These are phyloP conservation scores for Odontocolon sp. DNA, from an alignment of 2,888 invertebrate species.

Conservation along the genomic window DNA sequence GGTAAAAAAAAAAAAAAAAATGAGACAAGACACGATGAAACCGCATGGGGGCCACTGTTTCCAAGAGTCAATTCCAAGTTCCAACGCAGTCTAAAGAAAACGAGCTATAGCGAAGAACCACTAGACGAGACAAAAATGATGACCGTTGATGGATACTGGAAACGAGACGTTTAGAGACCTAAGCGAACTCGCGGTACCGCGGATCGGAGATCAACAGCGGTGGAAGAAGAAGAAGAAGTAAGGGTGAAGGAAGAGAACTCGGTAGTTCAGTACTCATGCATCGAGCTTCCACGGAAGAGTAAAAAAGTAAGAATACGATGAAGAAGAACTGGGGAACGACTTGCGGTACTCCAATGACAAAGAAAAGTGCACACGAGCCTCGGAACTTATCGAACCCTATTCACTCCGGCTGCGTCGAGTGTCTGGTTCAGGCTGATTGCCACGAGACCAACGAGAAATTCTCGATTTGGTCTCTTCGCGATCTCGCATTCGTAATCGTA, in stretches of 20 bases:
- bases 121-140: slow-evolving; percentile 54
- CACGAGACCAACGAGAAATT: slow-evolving; percentile 34
- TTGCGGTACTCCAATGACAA: slow-evolving; percentile 45
- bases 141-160: slow-evolving; percentile 54
- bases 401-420: slow-evolving; percentile 25
- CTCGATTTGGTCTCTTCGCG: slow-evolving; percentile 50
- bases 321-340: slow-evolving; percentile 42
- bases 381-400: slow-evolving; percentile 25
- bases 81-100: slow-evolving; percentile 47
- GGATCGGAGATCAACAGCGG: slow-evolving; percentile 20
- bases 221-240: slow-evolving; percentile 26
- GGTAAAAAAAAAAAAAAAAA: not conserved
- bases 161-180: slow-evolving; percentile 52
- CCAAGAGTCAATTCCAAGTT: slow-evolving; percentile 9
- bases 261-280: not conserved
- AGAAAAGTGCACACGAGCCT: slow-evolving; percentile 36
- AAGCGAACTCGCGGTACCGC: slow-evolving; percentile 16
- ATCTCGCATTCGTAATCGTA: slow-evolving; percentile 35
- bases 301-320: slow-evolving; percentile 29
- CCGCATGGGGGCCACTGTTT: not conserved
- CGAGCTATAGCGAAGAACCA: slow-evolving; percentile 24
- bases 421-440: slow-evolving; percentile 43
- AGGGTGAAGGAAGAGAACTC: not conserved
- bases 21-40: not conserved
- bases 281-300: slow-evolving; percentile 33